These are phyloP conservation scores for Julus scanicus DNA, from an alignment of 2,888 invertebrate genomes.

Conservation along the genomic window DNA sequence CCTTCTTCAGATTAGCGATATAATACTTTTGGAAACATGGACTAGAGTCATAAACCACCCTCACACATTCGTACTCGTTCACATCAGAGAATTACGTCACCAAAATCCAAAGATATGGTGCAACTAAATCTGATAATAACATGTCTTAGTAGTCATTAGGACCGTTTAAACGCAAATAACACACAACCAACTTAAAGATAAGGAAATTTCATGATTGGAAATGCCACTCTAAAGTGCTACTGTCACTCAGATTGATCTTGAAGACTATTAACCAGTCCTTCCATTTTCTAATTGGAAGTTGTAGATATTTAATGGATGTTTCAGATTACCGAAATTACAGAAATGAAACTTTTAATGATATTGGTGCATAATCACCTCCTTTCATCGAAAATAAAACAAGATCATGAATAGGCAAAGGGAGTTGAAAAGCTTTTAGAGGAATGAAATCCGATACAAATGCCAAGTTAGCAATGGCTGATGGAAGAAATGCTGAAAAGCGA, in stretches of 20 bases:
- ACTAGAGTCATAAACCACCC: background rate
- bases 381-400: background rate
- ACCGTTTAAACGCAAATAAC: background rate
- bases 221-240: background rate
- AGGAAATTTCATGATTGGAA: background rate
- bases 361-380: background rate
- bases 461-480: background rate
- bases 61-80: background rate
- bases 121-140: background rate
- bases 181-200: background rate
- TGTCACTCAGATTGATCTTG: background rate
- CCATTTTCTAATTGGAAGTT: conserved; percentile 1
- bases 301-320: background rate
- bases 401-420: background rate
- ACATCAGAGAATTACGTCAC: background rate
- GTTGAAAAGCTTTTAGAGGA: conserved; percentile 21
- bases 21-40: background rate
- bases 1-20: background rate
- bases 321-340: conserved; percentile 20
- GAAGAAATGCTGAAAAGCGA: background rate
- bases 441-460: conserved; percentile 24
- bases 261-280: background rate
- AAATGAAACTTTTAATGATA: conserved; percentile 20
- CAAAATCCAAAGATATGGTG: background rate
- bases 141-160: background rate